These are phyloP conservation scores for Melinaea menophilus DNA, from an alignment of 2,888 invertebrate species.

Conservation along the genomic window DNA sequence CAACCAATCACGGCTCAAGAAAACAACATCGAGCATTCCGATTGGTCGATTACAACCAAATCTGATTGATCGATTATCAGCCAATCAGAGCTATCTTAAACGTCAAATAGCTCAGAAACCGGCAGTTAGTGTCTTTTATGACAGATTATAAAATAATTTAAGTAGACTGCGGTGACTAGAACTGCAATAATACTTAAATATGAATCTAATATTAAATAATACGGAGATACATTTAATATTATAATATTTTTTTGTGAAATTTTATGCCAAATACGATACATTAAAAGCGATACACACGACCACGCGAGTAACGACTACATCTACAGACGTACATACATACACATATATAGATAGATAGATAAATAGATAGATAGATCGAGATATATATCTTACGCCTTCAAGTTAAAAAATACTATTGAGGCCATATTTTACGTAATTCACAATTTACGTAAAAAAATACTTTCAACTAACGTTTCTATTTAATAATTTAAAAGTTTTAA, in stretches of 20 bases:
- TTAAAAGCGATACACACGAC: conserved; percentile 11
- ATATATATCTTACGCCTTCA: too few species aligned
- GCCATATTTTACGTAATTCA: too few species aligned
- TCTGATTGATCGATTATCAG: too few species aligned
- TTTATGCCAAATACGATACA: conserved; percentile 10
- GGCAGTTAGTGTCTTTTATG: too few species aligned
- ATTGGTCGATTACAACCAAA: too few species aligned
- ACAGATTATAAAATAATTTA: conserved; percentile 13
- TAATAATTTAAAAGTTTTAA: not conserved
- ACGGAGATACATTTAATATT: not conserved
- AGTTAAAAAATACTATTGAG: too few species aligned
- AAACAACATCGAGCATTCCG: too few species aligned
- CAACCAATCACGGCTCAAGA: too few species aligned
- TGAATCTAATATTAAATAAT: not conserved
- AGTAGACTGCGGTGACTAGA: conserved; percentile 64
- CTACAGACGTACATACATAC: conserved; percentile 23
- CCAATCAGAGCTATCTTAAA: too few species aligned
- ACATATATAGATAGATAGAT: conserved; percentile 7
- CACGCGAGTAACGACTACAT: conserved; percentile 21
- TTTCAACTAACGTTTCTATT: not conserved
- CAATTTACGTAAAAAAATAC: not conserved
- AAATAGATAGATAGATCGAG: too few species aligned
- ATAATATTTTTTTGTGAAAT: not conserved
- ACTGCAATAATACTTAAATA: conserved; percentile 22
- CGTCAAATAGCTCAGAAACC: too few species aligned